Base-by-base conservation (phyloP, 2,888 invertebrate genomes). In the Drosophila robusta region DNA sequence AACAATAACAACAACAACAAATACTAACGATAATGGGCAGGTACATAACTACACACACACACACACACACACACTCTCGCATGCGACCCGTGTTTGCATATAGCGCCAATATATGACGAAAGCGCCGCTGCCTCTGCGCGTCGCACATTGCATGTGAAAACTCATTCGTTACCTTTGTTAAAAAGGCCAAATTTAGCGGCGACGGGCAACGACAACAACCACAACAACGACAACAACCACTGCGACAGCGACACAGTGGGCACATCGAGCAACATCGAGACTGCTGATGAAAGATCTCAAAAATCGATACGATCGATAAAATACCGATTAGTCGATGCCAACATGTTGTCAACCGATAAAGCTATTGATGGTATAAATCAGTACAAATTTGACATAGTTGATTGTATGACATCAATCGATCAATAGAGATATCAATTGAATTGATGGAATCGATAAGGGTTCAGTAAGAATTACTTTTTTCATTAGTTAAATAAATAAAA, bases 141-240 rank as follows among this genome's bases (percentile, higher is more conserved):
- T 51, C 70, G 78, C 82, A 57, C 83, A 82, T 83, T 83, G 86
- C 83, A 83, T 83, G 83, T 82, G 78, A 74, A 78, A 82, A 82
- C 75, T 65, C 83, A 85, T 74, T 82, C 82, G 81, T 72, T 80
- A 64, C 70, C 74, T 70, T 82, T 72, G 70, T 74, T 78, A 73
- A 75, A 74, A 85, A 85, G 78, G 79, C 71, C 73, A 65, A 84
- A 79, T 81, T 84, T 78, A 51, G 69, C 66, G 57, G 75, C 66
- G 46, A 75, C 75, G 61, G 68, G 61, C 51, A 51, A 45, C 41
- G 9, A 41, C 41, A n/a, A 36, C 41, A 41, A 41, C 41, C 4
- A 41, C 41, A 41, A 34, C 46, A 58, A 16, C 66, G 41, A 45
- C 38, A 38, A 16, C 41, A 41, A 41, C 41, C 11, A 41, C 41